Evolutionary conservation across 2,113 vertebrate species (phyloP).

Genomic region (Hystrix brachyura): DNA sequence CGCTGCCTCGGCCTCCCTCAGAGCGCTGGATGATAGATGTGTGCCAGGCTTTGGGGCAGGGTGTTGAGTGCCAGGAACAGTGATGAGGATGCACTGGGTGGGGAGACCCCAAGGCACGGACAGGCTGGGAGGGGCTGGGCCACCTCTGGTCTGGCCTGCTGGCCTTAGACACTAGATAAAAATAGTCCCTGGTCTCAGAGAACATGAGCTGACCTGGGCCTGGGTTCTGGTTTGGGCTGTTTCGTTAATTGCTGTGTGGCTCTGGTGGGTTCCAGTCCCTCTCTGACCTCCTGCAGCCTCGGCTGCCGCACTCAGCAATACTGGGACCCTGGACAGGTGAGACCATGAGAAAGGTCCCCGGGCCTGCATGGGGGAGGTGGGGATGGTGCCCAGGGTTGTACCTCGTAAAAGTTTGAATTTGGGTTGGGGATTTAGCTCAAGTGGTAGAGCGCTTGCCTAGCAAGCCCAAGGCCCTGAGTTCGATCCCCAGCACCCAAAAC

Average conservation of each 20-base stretch:
- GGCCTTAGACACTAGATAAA: constrained; percentile 63
- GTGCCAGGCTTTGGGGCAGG: neutral
- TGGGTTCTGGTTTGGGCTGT: neutral
- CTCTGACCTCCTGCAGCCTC: neutral
- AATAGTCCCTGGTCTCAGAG: constrained; percentile 73
- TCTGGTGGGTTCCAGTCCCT: neutral
- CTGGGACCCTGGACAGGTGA: neutral
- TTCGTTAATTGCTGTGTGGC: neutral
- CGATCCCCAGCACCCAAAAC: no score
- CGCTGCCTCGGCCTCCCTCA: neutral
- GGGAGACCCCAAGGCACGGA: neutral
- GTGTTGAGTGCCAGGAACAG: no score
- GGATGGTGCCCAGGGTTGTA: neutral
- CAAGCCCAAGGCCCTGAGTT: no score
- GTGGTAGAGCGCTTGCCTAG: no score
- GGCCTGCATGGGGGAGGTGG: neutral
- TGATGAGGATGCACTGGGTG: no score
- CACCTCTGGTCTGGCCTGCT: neutral
- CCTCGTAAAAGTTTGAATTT: neutral
- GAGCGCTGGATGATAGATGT: neutral
- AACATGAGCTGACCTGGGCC: neutral
- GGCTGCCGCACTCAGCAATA: neutral
- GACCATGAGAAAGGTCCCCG: neutral
- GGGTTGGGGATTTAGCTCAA: neutral
- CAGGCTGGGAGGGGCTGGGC: neutral